Base-by-base conservation (phyloP, 2,888 invertebrate species). In the Anorthoa munda region DNA sequence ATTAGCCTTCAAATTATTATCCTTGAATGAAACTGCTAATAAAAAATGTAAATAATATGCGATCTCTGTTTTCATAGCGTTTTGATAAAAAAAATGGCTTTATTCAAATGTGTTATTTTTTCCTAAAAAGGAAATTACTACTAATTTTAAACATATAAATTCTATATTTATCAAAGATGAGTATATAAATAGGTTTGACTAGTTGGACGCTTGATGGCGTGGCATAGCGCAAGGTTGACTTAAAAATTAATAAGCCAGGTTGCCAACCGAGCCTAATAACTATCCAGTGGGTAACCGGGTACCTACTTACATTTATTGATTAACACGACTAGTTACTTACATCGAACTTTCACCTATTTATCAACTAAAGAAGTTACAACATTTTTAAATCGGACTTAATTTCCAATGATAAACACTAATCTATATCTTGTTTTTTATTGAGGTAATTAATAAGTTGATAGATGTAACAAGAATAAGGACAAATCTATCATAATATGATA, bases 1-100 rank as follows among this genome's bases (percentile, higher is more conserved):
- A 85, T 88, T 88, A 88, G 86, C 70, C 72, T 68, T 72, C 59
- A 79, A 66, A 64, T 81, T 82, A 74, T 72, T 81, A 77, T 84
- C 72, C 76, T 77, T 72, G 60, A 63, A 63, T 72, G 58, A 63
- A 60, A 61, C 58, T 75, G 69, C 70, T 79, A 59, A 86, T 85
- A 77, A 82, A 84, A 83, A 78, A 82, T 87, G 73, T 76, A 66
- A 77, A 79, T 74, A 70, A 66, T 67, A 77, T 75, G 71, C 75
- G 78, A 75, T 61, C 71, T 81, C 66, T 63, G 63, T 76, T 78
- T 68, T 59, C 66, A 67, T 76, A 75, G 31, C 15, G 58, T 79
- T 82, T 81, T 82, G 69, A 77, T 81, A 65, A 64, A 77, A 80
- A 59, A 72, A 63, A 82, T 61, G 23, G n/a, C 9, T 60, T 69